Base-by-base conservation (phyloP, 2,888 invertebrate species). In the Hyles lineata region DNA sequence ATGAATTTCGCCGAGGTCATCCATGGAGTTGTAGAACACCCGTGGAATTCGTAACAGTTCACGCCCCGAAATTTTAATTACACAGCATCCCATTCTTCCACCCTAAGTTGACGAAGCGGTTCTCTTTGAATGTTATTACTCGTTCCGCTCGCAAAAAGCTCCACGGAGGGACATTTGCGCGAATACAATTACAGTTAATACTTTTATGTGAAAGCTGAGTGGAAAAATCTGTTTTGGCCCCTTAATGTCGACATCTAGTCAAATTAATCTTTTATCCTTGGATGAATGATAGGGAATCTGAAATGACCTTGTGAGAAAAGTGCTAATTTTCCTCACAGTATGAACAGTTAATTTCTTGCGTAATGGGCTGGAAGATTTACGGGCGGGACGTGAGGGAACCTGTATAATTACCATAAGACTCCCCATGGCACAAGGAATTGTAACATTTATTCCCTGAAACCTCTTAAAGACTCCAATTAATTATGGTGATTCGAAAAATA, bases 11-110 rank as follows among this genome's bases (percentile, higher is more conserved):
- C 76, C 78, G 82, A 82, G 81, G 79, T 80, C 77, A 78, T 79
- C 79, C 76, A 78, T 76, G 75, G 78, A 82, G 82, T 79, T 79
- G 74, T 74, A 76, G 70, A 75, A 70, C 80, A 76, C 79, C 77
- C 74, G 63, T 78, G 78, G 80, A 84, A 84, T 85, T 83, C 76
- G 80, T 76, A 79, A 83, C 82, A 82, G 82, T 80, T 82, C 76
- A 82, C 76, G 79, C 81, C 79, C 84, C 84, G 85, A 84, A 87
- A 88, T 88, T 89, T 88, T 89, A 89, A 90, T 90, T 89, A 87
- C 83, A 74, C 80, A 78, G 78, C 83, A 77, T 79, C 79, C 81
- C 81, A 83, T 86, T 84, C 79, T 82, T 79, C 76, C 75, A 73
- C 74, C 73, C 74, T 63, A 62, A 23, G 77, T 79, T 80, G 76